These are phyloP conservation scores for Arothron firmamentum DNA, from an alignment of 2,113 vertebrate genomes.

Conservation along the genomic window DNA sequence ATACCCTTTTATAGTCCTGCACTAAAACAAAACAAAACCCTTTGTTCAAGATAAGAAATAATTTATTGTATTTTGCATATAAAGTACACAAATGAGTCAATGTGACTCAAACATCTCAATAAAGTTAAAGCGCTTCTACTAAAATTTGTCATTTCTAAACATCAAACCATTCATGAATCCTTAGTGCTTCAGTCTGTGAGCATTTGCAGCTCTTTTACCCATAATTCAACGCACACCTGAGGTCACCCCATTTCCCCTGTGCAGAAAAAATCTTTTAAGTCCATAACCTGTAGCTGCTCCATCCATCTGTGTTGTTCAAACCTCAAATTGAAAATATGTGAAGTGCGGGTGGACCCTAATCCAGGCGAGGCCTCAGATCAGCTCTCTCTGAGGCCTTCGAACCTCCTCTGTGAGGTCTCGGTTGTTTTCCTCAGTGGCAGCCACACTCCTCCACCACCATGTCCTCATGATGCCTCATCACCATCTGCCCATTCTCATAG, in stretches of 20 bases:
- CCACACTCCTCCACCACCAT: slow-evolving; percentile 86
- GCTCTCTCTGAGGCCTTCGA: not conserved
- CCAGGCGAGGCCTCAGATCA: slow-evolving; percentile 6
- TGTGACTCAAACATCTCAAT: slow-evolving; percentile 42
- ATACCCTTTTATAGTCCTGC: not conserved
- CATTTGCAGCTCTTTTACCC: not conserved
- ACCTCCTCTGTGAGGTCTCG: no score
- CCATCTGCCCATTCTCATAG: slow-evolving; percentile 77
- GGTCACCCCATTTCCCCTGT: not conserved
- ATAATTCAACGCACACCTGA: not conserved
- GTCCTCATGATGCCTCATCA: slow-evolving; percentile 79
- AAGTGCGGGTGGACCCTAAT: slow-evolving; percentile 29
- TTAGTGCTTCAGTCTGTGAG: slow-evolving; percentile 45
- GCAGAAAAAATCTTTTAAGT: not conserved
- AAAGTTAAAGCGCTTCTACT: slow-evolving; percentile 43
- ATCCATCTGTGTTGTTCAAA: not conserved
- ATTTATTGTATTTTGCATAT: slow-evolving; percentile 50
- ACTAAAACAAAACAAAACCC: not conserved
- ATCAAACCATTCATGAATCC: slow-evolving; percentile 2
- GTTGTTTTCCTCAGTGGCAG: slow-evolving; percentile 74
- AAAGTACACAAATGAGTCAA: slow-evolving; percentile 30
- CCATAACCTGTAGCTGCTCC: not conserved
- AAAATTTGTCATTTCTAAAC: not conserved
- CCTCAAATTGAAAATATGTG: slow-evolving; percentile 14
- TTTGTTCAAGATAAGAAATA: slow-evolving; percentile 16